These are phyloP conservation scores for Epirrhoe tristata DNA, from an alignment of 2,888 invertebrate genomes.

Conservation along the genomic window DNA sequence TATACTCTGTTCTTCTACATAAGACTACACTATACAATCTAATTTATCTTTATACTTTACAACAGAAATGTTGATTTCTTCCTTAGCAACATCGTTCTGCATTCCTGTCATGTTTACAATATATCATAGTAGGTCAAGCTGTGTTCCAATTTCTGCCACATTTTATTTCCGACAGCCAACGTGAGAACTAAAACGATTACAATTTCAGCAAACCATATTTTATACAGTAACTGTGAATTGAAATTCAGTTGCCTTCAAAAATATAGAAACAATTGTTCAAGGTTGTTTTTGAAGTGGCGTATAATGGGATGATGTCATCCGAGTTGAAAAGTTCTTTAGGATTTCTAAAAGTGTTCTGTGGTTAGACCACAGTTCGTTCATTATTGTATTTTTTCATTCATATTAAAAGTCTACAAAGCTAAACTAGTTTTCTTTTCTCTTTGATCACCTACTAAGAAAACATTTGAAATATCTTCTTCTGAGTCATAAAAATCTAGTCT, in stretches of 20 bases:
- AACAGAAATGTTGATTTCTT: not conserved
- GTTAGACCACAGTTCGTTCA: not conserved
- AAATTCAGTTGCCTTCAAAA: constrained; percentile 27
- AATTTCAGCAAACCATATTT: constrained; percentile 33
- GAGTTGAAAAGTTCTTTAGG: not conserved
- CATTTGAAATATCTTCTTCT: constrained; percentile 16
- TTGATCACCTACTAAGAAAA: constrained; percentile 12
- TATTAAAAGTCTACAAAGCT: not conserved
- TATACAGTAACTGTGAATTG: constrained; percentile 29
- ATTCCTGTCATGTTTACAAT: constrained; percentile 5
- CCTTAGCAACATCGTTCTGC: constrained; percentile 12
- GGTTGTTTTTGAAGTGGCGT: constrained; percentile 20
- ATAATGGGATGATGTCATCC: constrained; percentile 19
- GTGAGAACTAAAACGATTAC: constrained; percentile 27
- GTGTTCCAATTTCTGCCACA: constrained; percentile 9
- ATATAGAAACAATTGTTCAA: constrained; percentile 29
- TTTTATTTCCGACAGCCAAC: constrained; percentile 9
- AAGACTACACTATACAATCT: not conserved
- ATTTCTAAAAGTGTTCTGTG: not conserved
- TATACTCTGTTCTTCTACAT: not conserved
- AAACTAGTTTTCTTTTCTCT: constrained; percentile 7
- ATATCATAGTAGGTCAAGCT: constrained; percentile 1
- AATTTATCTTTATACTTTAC: constrained; percentile 1
- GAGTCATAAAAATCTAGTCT: constrained; percentile 30
- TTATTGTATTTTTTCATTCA: not conserved